Percentiles rank a stretch among this genome's conserved stretches.
Conservation (phyloP, 1,140 invertebrate genomes). For the Eubasilissa regina region DNA sequence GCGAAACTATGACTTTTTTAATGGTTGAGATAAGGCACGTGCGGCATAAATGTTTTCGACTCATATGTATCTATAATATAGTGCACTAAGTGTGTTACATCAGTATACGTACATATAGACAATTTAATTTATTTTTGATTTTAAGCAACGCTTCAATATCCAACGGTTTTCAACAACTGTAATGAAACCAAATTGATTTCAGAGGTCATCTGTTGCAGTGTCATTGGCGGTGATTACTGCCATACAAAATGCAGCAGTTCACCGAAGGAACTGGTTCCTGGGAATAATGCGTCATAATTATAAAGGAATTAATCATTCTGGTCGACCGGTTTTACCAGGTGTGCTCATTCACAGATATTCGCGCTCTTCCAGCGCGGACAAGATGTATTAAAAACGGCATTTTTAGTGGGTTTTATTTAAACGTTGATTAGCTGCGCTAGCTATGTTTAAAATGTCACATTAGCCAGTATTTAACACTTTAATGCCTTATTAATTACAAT, state of each 20-base stretch:
- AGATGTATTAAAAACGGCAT: conserved; percentile 2
- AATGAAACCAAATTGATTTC: conserved; percentile 4
- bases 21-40: too few species aligned
- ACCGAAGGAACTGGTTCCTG: conserved; percentile 33
- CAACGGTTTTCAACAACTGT: not conserved
- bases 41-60: too few species aligned
- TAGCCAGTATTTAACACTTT: too few species aligned
- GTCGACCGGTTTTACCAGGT: conserved; percentile 31
- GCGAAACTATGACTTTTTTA: too few species aligned
- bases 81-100: too few species aligned
- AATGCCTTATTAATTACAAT: too few species aligned
- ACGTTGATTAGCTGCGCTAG: not conserved
- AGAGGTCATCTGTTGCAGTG: conserved; percentile 36
- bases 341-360: conserved; percentile 20
- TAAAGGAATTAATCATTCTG: conserved; percentile 23
- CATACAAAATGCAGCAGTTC: conserved; percentile 22
- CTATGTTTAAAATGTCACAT: too few species aligned
- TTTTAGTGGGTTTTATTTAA: conserved; percentile 9
- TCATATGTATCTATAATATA: too few species aligned
- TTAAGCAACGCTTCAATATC: not conserved
- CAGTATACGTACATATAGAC: too few species aligned
- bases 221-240: conserved; percentile 33
- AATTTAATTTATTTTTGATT: too few species aligned
- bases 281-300: conserved; percentile 41
- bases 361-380: not conserved